Base-by-base conservation (phyloP, 2,113 vertebrate genomes). In the Galeopterus variegatus region DNA sequence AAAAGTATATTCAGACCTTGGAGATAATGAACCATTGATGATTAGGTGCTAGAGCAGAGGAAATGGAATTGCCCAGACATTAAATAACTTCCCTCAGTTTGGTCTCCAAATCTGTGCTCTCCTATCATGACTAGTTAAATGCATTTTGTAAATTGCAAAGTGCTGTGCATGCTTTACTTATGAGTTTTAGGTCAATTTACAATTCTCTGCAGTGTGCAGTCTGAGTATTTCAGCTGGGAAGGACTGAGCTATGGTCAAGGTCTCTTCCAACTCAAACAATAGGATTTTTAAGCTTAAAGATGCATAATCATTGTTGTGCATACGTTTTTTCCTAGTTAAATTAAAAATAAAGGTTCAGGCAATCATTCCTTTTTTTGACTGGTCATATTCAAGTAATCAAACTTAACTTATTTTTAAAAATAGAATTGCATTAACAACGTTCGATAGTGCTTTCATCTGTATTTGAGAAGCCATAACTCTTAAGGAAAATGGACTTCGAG, bases 321-420 rank as follows among this genome's bases (percentile, higher is more conserved):
- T 75, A 21, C 77, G 91, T 90, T 50, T 91, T 90, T 95, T 96
- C 36, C 33, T 80, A 36, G 8, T 82, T 84, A 80, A 86, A 89
- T 94, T 88, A 82, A 96, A 97, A 88, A 50, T 64, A 94, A 91
- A 83, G 21, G 23, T 60, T 90, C 70, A 75, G n/a, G 21, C 1
- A 82, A 82, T 83, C 33, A 45, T 58, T 81, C 60, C 8, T 73
- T 92, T 94, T 93, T 93, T 50, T 79, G 41, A 93, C 14, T 73
- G 41, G 10, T 89, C 50, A 67, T 62, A 67, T 65, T 97, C 62
- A 97, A 93, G 75, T 93, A 82, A 95, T 90, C 72, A 95, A 85
- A 91, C 8, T 92, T 93, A 96, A 95, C 89, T 97, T 91, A 91
- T 75, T 96, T 96, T 96, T 92, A 77, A 96, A 97, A 96, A 92